Percentiles rank a stretch among this genome's conserved stretches.
phyloP scores from a whole-genome alignment of 2,113 vertebrate genomes.

The Callospermophilus lateralis region DNA sequence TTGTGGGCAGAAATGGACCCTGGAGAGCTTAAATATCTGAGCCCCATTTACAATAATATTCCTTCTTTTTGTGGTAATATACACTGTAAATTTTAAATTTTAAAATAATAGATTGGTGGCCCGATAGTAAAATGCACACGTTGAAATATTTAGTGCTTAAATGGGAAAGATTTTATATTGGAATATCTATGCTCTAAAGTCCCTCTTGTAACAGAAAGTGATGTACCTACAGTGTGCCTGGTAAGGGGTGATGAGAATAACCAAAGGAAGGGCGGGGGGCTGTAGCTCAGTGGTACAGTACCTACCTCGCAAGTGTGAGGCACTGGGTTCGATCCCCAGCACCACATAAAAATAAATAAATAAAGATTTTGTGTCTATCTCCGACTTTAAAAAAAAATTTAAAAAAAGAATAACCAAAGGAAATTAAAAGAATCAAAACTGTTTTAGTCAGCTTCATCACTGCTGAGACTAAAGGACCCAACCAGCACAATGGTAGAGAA shows the following conservation, averaged over 20 bases:
- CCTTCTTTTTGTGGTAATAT: neutral
- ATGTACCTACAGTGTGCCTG: neutral
- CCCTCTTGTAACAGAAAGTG: neutral
- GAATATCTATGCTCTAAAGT: neutral
- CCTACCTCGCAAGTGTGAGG: no score
- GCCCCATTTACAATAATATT: neutral
- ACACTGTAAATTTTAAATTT: neutral
- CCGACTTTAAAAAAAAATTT: no score
- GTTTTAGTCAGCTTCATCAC: no score
- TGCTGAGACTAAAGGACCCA: no score
- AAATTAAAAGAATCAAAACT: neutral
- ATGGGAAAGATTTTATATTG: neutral
- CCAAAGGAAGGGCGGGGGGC: neutral
- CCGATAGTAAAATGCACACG: neutral
- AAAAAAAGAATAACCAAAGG: no score
- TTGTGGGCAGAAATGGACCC: neutral
- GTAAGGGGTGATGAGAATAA: neutral
- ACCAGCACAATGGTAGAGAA: no score
- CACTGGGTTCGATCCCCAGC: no score
- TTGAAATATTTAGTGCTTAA: conserved; percentile 21
- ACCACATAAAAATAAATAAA: no score
- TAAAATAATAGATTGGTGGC: neutral
- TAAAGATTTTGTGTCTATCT: no score
- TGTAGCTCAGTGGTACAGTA: no score
- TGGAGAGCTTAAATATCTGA: neutral